phyloP scores from a whole-genome alignment of 2,888 invertebrate species.

The Synergus itoensis region DNA sequence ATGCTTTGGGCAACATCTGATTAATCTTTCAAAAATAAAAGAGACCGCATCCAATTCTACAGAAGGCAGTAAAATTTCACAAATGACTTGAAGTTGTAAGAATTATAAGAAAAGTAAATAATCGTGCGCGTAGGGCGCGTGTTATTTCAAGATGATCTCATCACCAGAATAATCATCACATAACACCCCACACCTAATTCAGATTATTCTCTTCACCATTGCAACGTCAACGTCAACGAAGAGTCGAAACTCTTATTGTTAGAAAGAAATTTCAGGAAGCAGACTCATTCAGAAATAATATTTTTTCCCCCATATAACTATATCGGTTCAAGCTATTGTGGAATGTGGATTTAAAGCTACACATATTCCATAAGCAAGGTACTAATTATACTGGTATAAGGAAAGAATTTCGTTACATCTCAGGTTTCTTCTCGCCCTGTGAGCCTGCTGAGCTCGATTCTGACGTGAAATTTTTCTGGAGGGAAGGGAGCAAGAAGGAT shows the following conservation, averaged over 20 bases:
- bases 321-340: too few species aligned
- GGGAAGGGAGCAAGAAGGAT: background rate
- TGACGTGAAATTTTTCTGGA: conserved; percentile 25
- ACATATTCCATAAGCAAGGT: too few species aligned
- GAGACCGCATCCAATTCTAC: background rate
- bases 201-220: background rate
- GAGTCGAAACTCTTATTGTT: background rate
- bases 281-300: background rate
- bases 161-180: background rate
- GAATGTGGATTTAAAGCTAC: background rate
- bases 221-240: background rate
- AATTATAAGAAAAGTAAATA: too few species aligned
- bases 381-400: too few species aligned
- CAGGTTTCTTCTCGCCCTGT: conserved; percentile 17
- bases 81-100: too few species aligned
- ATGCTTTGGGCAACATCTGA: conserved; percentile 6
- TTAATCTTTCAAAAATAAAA: conserved; percentile 7
- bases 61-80: background rate
- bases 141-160: background rate
- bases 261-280: background rate
- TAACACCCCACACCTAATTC: conserved; percentile 3
- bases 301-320: background rate
- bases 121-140: too few species aligned
- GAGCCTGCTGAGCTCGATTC: background rate
- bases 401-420: too few species aligned